Conservation (phyloP, 2,797 vertebrate genomes). For the Acanthiza pusilla region DNA sequence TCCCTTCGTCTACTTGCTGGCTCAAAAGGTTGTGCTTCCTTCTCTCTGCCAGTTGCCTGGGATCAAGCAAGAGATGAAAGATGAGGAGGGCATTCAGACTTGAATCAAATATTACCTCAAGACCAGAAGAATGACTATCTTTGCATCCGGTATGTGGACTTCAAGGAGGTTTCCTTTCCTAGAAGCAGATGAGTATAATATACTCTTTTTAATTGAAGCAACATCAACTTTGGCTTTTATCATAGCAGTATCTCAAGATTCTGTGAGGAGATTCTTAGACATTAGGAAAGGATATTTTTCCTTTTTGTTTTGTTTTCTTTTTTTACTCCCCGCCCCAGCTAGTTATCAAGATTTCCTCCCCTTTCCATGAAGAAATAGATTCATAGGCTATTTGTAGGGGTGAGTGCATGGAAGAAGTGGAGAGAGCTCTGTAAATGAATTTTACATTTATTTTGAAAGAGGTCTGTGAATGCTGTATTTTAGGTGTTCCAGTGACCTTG, state of each 20-base stretch:
- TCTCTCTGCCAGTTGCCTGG: slow-evolving; percentile 63
- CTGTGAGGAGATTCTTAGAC: not conserved
- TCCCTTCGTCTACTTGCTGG: slow-evolving; percentile 42
- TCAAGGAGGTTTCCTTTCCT: slow-evolving; percentile 58
- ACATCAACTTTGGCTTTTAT: slow-evolving; percentile 10
- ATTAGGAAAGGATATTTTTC: not conserved
- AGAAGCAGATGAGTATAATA: slow-evolving; percentile 63
- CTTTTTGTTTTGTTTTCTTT: not conserved
- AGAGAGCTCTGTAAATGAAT: not conserved
- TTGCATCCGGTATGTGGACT: slow-evolving; percentile 56
- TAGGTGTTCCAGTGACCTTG: not conserved
- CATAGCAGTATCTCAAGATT: not conserved
- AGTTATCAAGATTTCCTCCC: not conserved
- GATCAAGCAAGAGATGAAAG: slow-evolving; percentile 51
- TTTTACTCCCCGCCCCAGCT: not conserved
- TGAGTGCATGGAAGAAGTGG: not conserved
- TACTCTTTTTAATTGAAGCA: slow-evolving; percentile 56
- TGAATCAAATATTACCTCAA: slow-evolving; percentile 51
- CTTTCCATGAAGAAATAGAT: not conserved
- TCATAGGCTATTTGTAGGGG: not conserved
- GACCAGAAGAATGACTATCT: slow-evolving; percentile 50
- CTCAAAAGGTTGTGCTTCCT: slow-evolving; percentile 66
- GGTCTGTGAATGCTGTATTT: not conserved
- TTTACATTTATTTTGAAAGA: not conserved
- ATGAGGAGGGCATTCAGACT: slow-evolving; percentile 60